Evolutionary conservation across 2,797 vertebrate species (phyloP), one percentile per base, ranked within the genome.

Genomic region (Myioborus miniatus): DNA sequence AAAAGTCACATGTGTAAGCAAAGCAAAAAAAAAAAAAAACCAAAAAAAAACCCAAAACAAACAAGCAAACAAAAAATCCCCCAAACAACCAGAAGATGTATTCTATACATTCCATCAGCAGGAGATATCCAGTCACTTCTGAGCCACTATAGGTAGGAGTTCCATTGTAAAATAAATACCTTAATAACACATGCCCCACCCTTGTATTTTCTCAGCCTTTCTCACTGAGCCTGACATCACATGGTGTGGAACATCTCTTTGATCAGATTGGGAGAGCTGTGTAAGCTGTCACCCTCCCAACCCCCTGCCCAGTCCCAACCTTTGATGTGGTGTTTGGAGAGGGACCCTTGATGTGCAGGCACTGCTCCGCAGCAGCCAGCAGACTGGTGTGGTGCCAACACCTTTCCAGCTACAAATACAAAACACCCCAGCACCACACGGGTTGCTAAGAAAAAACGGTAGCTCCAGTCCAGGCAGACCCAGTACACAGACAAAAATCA

Each of bases 371-470:
- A 72, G n/a, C 52, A 62, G 49, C 30, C 41, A n/a, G 29, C 6
- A 29, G 18, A 3, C 1, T 23, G 29, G 14, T 15, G 29, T 58
- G 44, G 26, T 26, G 39, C 21, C 44, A 58, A 11, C 37, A 17
- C 11, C 44, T 12, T 23, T 71, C 21, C 47, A 59, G 34, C 30
- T 46, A 7, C 39, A 41, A 52, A 39, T 8, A 16, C 29, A 37
- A 32, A 53, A 12, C 34, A 46, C 5, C 2, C 2, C 9, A 67
- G 13, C n/a, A 8, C 30, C 1, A 1, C 29, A 37, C 4, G 21
- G 7, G 4, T 5, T 32, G 19, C 36, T 79, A 9, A 24, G 20
- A 56, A 17, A 12, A 88, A 88, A 74, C 18, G 15, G 5, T 15
- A 29, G 6, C 22, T 52, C 29, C 14, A 11, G 30, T 32, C 32